These are phyloP conservation scores for Andrena haemorrhoa DNA, from an alignment of 2,888 invertebrate genomes.

Conservation along the genomic window DNA sequence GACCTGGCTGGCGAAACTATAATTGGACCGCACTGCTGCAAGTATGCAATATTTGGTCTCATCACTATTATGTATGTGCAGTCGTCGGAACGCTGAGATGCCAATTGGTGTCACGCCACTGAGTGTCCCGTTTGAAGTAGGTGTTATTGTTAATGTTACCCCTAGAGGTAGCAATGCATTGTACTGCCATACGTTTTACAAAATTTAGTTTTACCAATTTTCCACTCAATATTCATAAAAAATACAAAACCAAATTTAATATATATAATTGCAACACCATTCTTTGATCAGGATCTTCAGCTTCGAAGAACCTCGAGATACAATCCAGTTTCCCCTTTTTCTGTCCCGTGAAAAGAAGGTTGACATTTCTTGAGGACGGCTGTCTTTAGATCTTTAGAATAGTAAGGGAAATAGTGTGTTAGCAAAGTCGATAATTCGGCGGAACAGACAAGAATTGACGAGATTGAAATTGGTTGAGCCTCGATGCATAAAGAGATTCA, in stretches of 20 bases:
- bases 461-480: slow-evolving; percentile 65
- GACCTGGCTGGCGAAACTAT: too few relatives aligned
- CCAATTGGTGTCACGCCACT: too few relatives aligned
- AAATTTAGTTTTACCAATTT: neutral
- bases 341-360: slow-evolving; percentile 40
- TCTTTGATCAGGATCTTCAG: slow-evolving; percentile 13
- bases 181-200: neutral
- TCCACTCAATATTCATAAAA: neutral
- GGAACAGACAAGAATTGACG: slow-evolving; percentile 62
- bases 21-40: too few relatives aligned
- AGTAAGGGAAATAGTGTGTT: slow-evolving; percentile 50
- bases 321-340: slow-evolving; percentile 5
- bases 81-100: too few relatives aligned
- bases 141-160: too few relatives aligned
- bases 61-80: too few relatives aligned
- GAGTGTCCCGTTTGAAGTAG: too few relatives aligned
- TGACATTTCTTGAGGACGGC: slow-evolving; percentile 61
- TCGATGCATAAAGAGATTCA: slow-evolving; percentile 52
- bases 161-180: too few relatives aligned
- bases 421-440: slow-evolving; percentile 52
- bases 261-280: neutral
- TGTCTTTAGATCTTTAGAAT: slow-evolving; percentile 66
- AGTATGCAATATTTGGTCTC: too few relatives aligned
- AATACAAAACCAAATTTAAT: neutral
- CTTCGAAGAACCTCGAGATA: slow-evolving; percentile 7